These are phyloP conservation scores for Hypotaenidia philippensis DNA, from an alignment of 2,797 vertebrate genomes.

Conservation along the genomic window DNA sequence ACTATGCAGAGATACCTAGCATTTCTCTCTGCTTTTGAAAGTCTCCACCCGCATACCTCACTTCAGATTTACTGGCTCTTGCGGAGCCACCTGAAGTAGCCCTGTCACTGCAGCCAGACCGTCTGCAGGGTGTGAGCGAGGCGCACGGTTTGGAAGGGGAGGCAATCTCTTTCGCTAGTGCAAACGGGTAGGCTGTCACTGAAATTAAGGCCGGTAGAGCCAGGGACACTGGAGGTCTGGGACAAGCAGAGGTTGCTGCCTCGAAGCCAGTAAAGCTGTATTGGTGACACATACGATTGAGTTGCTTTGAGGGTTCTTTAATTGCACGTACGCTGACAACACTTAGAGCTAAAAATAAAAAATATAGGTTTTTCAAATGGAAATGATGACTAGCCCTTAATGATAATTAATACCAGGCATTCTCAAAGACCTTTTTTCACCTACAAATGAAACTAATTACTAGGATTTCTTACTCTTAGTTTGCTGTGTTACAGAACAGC, in stretches of 20 bases:
- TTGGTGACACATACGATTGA: accelerated
- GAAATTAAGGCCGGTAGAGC: not conserved
- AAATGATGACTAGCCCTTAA: slow-evolving; percentile 67
- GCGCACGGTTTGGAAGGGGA: accelerated
- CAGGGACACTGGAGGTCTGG: not conserved
- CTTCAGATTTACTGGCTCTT: not conserved
- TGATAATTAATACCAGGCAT: slow-evolving; percentile 74
- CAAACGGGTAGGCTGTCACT: not conserved
- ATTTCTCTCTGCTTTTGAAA: slow-evolving; percentile 17
- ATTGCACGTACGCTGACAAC: slow-evolving; percentile 46
- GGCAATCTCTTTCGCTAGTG: not conserved
- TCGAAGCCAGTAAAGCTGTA: not conserved
- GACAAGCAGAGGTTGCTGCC: not conserved
- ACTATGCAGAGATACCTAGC: not conserved
- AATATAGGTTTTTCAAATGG: slow-evolving; percentile 64
- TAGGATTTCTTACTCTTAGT: slow-evolving; percentile 53
- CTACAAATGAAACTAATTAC: slow-evolving; percentile 82
- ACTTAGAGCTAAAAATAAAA: slow-evolving; percentile 46
- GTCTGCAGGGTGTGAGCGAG: not conserved
- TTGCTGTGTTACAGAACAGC: slow-evolving; percentile 48
- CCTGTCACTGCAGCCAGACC: not conserved
- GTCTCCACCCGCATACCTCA: slow-evolving; percentile 26
- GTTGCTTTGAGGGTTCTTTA: slow-evolving; percentile 21
- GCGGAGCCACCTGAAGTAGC: not conserved
- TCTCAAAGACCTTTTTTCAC: slow-evolving; percentile 78